phyloP scores from a whole-genome alignment of 2,888 invertebrate genomes.

The Thereva nobilitata region DNA sequence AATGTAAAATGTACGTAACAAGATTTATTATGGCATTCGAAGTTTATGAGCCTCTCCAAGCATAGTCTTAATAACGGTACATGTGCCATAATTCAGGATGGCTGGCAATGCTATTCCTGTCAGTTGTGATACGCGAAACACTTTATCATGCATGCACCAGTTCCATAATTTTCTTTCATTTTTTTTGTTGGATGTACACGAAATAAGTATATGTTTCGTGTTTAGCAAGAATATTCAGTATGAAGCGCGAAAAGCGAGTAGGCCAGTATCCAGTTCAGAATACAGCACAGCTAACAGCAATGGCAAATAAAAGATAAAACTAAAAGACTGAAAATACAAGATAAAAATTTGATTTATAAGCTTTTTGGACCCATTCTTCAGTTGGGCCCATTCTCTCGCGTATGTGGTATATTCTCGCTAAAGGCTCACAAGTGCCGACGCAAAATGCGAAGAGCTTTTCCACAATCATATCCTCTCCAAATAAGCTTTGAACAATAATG shows the following conservation, averaged over 20 bases:
- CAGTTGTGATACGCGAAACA: constrained; percentile 28
- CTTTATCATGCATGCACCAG: constrained; percentile 36
- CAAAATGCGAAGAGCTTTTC: too few species aligned
- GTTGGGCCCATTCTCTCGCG: constrained; percentile 16
- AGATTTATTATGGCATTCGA: constrained; percentile 16
- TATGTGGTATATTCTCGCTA: constrained; percentile 3
- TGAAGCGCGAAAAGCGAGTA: not conserved
- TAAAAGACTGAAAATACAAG: constrained; percentile 35
- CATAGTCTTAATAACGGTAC: constrained; percentile 12
- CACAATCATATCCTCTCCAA: too few species aligned
- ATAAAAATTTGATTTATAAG: constrained; percentile 37
- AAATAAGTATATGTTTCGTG: not conserved
- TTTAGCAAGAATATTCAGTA: constrained; percentile 1
- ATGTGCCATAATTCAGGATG: constrained; percentile 28
- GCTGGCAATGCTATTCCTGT: constrained; percentile 34
- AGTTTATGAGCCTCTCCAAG: constrained; percentile 1
- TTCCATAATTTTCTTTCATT: constrained; percentile 4
- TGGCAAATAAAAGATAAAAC: constrained; percentile 32
- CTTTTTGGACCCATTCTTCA: constrained; percentile 25
- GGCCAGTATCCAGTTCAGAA: not conserved
- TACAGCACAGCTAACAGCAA: constrained; percentile 13
- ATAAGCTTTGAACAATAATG: too few species aligned
- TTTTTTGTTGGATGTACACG: too few species aligned
- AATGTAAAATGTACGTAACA: constrained; percentile 6
- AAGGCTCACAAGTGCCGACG: too few species aligned